Conservation (phyloP, 2,888 invertebrate genomes). For the Diarsia rubi region DNA sequence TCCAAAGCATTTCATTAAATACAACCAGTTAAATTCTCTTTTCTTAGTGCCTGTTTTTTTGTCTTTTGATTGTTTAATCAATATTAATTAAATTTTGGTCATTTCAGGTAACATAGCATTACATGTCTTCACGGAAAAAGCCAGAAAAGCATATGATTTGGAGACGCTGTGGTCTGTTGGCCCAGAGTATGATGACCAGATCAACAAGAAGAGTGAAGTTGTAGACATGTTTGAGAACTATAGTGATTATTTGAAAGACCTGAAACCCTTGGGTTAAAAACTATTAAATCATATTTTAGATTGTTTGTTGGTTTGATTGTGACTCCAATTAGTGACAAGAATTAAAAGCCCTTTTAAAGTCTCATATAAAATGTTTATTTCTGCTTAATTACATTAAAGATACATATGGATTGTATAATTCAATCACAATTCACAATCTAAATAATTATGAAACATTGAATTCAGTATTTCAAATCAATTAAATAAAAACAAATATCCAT, state of each 20-base stretch:
- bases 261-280: constrained; percentile 90
- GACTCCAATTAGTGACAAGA: constrained; percentile 7
- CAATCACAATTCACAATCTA: constrained; percentile 82
- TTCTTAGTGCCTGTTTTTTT: not conserved
- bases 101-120: constrained; percentile 96
- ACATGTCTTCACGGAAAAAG: constrained; percentile 95
- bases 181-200: constrained; percentile 94
- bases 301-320: constrained; percentile 16
- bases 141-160: constrained; percentile 95
- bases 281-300: constrained; percentile 32
- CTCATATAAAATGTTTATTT: constrained; percentile 91
- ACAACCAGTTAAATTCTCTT: not conserved
- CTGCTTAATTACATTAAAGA: constrained; percentile 87
- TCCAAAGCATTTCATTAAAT: not conserved
- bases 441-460: constrained; percentile 77
- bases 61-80: not conserved
- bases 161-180: constrained; percentile 98
- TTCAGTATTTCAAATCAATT: constrained; percentile 76
- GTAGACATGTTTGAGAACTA: constrained; percentile 93
- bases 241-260: constrained; percentile 91
- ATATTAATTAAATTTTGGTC: not conserved
- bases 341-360: constrained; percentile 83
- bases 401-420: constrained; percentile 87
- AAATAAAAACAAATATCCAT: constrained; percentile 68
- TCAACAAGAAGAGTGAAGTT: constrained; percentile 91